Percentiles rank a stretch among this genome's conserved stretches.
Conservation (phyloP, 2,797 vertebrate species). For the Pangasius larnaudii region DNA sequence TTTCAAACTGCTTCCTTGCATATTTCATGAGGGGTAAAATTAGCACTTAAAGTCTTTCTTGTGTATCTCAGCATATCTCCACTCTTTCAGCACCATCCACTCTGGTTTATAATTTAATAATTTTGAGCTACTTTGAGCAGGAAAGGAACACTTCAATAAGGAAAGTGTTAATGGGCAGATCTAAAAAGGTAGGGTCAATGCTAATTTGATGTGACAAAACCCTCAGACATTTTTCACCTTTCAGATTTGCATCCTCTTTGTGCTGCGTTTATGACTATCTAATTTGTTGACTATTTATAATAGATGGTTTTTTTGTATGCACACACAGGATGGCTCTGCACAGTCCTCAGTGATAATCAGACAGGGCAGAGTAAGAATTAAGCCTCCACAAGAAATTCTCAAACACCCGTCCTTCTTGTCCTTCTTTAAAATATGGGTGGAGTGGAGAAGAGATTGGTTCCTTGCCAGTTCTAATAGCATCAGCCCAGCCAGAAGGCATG, state of each 20-base stretch:
- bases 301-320: not conserved
- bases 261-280: conserved; percentile 63
- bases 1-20: conserved; percentile 62
- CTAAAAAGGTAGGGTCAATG: conserved; percentile 71
- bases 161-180: conserved; percentile 76
- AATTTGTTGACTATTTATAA: conserved; percentile 39
- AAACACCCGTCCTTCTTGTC: conserved; percentile 68
- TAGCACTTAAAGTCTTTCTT: conserved; percentile 72
- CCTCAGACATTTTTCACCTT: conserved; percentile 80
- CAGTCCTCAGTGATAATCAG: not conserved
- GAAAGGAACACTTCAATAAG: conserved; percentile 72
- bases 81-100: conserved; percentile 70
- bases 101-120: conserved; percentile 79
- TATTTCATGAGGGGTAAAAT: conserved; percentile 66
- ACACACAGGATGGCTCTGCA: conserved; percentile 54
- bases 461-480: conserved; percentile 59
- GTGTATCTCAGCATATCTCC: conserved; percentile 78
- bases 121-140: conserved; percentile 68
- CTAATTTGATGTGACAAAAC: conserved; percentile 75
- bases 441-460: conserved; percentile 64
- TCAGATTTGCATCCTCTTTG: conserved; percentile 66
- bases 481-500: conserved; percentile 29
- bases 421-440: conserved; percentile 57
- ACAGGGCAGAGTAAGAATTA: conserved; percentile 63
- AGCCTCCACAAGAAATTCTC: conserved; percentile 72